phyloP scores from a whole-genome alignment of 2,888 invertebrate genomes.

The Catocala nupta region DNA sequence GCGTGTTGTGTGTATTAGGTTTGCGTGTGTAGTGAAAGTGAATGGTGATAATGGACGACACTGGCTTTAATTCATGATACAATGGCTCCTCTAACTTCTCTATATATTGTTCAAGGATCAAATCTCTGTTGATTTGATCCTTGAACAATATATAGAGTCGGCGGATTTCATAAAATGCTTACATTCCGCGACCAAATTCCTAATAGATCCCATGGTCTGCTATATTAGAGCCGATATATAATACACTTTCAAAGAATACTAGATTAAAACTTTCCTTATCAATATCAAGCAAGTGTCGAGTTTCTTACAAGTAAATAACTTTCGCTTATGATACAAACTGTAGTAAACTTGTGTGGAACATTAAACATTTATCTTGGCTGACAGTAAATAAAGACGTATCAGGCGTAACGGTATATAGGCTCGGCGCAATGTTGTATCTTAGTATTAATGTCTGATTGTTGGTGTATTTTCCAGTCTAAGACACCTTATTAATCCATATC shows the following conservation, averaged over 20 bases:
- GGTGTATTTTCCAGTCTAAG: too few relatives aligned
- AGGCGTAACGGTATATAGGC: conserved; percentile 8
- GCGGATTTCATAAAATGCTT: too few relatives aligned
- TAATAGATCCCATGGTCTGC: neutral
- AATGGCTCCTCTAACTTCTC: too few relatives aligned
- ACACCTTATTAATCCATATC: too few relatives aligned
- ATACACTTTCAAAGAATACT: conserved; percentile 4
- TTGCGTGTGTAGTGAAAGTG: too few relatives aligned
- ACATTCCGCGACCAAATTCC: too few relatives aligned
- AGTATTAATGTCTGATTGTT: neutral
- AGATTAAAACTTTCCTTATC: conserved; percentile 31
- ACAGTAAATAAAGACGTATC: conserved; percentile 34
- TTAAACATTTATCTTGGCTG: conserved; percentile 37
- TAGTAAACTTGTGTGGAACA: conserved; percentile 34
- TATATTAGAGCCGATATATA: neutral
- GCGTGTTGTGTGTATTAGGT: too few relatives aligned
- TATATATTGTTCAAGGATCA: too few relatives aligned
- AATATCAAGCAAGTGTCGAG: conserved; percentile 28
- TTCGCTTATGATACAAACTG: conserved; percentile 26
- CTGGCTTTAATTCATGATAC: too few relatives aligned
- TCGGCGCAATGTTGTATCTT: conserved; percentile 1
- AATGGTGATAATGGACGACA: too few relatives aligned
- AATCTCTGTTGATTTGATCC: too few relatives aligned
- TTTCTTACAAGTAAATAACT: conserved; percentile 37
- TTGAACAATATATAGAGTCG: too few relatives aligned